phyloP scores from a whole-genome alignment of 1,140 invertebrate species.

The Carcinoscorpius rotundicauda region DNA sequence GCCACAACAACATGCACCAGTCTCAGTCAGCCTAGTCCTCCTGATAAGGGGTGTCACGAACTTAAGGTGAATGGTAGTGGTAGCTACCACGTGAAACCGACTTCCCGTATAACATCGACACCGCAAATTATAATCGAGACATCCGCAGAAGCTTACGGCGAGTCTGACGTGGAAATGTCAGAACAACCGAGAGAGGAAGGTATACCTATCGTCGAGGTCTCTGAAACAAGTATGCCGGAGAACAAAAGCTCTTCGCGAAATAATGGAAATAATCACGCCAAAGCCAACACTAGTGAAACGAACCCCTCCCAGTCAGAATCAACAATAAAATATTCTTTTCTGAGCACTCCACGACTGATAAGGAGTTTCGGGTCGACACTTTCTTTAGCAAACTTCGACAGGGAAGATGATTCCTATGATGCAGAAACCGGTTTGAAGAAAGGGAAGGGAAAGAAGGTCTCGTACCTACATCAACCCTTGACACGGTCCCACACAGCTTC shows the following conservation, averaged over 20 bases:
- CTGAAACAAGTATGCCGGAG: not conserved
- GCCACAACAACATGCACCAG: conserved; percentile 26
- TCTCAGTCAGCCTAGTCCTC: conserved; percentile 28
- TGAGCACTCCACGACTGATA: not conserved
- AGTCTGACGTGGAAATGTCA: not conserved
- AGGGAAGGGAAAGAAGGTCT: not conserved
- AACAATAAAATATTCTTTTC: not conserved
- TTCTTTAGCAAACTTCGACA: not conserved
- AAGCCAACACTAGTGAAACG: not conserved
- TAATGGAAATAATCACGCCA: not conserved
- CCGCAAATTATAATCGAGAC: conserved; percentile 18
- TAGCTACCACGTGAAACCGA: not conserved
- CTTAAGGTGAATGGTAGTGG: not conserved
- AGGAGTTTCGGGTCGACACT: not conserved
- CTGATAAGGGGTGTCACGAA: conserved; percentile 65
- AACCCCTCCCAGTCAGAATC: not conserved
- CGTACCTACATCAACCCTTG: conserved; percentile 8
- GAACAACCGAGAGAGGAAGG: not conserved
- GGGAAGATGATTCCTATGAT: not conserved
- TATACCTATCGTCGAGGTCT: not conserved
- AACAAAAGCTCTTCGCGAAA: not conserved
- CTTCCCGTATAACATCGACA: not conserved
- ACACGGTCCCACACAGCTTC: conserved; percentile 40
- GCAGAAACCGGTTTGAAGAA: conserved; percentile 1
- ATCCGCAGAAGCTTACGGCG: not conserved